Conservation (phyloP, 2,113 vertebrate genomes). For the Motacilla tschutschensis region DNA sequence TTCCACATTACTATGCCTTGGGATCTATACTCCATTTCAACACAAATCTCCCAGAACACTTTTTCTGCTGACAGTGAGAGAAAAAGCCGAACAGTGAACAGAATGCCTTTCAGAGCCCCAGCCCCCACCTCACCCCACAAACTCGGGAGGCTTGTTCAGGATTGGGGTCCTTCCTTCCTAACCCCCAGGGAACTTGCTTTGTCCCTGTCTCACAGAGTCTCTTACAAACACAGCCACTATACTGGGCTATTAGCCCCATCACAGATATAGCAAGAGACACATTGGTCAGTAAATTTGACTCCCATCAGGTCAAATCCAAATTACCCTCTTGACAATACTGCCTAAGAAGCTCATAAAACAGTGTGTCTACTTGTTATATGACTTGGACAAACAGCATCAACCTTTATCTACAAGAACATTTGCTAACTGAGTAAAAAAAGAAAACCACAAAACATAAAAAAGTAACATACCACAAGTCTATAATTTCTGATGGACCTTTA, state of each 20-base stretch:
- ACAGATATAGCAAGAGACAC: not conserved
- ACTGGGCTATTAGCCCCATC: not conserved
- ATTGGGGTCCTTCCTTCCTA: not conserved
- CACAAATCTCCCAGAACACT: slow-evolving; percentile 4
- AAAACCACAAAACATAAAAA: not conserved
- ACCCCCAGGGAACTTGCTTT: not conserved
- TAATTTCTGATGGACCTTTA: not conserved
- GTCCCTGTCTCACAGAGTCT: not conserved
- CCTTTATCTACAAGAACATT: not conserved
- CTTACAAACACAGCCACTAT: not conserved
- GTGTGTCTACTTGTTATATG: not conserved
- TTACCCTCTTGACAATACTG: not conserved
- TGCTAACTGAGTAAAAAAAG: not conserved
- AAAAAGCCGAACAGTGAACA: slow-evolving; percentile 20
- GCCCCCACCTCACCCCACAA: not conserved
- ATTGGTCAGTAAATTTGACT: not conserved
- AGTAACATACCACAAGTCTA: not conserved
- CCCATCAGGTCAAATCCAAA: not conserved
- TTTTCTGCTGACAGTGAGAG: slow-evolving; percentile 28
- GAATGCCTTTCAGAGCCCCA: not conserved
- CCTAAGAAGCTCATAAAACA: not conserved
- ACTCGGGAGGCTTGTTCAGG: not conserved
- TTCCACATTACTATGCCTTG: not conserved
- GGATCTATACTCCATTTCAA: slow-evolving; percentile 19
- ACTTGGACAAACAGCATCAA: not conserved